Evolutionary conservation across 2,113 vertebrate species (phyloP).

Genomic region (Alethe castanea): DNA sequence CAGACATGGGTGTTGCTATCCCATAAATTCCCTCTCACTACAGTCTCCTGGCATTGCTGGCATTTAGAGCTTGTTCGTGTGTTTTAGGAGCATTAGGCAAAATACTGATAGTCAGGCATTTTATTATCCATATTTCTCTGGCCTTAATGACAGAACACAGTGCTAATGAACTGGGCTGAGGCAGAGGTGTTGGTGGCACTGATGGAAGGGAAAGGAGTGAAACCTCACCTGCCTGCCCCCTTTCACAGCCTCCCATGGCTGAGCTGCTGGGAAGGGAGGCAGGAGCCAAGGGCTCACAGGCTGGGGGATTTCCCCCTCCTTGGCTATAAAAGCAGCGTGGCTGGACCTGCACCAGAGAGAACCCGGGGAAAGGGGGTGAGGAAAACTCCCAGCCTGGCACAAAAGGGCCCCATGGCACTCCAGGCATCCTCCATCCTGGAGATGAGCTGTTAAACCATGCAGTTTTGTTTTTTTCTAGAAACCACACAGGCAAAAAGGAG

Average conservation of each 20-base stretch:
- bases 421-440: background rate
- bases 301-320: background rate
- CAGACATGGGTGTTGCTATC: background rate
- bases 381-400: too few species aligned
- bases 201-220: background rate
- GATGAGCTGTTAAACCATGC: background rate
- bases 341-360: background rate
- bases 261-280: background rate
- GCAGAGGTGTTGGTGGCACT: background rate
- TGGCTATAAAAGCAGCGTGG: background rate
- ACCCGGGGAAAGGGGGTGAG: background rate
- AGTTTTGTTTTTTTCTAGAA: background rate
- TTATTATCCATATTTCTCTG: background rate
- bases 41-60: background rate
- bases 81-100: background rate
- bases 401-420: fast-evolving
- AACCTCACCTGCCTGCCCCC: background rate
- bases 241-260: background rate
- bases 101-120: background rate
- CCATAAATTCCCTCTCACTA: background rate
- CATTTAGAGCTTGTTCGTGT: background rate
- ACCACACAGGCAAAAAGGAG: background rate
- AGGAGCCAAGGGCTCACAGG: background rate
- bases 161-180: background rate
- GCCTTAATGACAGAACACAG: background rate